Evolutionary conservation across 2,888 invertebrate genomes (phyloP).

Genomic region (Slavum lentiscoides): DNA sequence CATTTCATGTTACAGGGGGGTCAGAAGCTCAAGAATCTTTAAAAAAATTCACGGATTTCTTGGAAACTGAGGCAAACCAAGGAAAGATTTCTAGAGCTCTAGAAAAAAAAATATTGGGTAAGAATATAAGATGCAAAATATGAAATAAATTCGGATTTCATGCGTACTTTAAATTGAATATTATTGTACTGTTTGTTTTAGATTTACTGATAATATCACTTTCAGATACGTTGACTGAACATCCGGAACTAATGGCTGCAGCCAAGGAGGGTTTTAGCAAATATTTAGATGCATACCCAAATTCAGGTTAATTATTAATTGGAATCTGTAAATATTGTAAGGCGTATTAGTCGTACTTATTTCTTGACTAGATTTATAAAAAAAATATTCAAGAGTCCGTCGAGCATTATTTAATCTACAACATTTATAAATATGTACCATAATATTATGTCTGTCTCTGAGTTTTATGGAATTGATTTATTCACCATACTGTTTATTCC

Average conservation of each 20-base stretch:
- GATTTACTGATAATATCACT: constrained; percentile 76
- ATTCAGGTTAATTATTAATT: not conserved
- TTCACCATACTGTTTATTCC: too few species aligned
- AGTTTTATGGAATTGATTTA: too few species aligned
- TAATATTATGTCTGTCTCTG: too few species aligned
- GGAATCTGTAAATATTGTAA: not conserved
- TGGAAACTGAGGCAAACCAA: constrained; percentile 73
- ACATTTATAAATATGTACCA: too few species aligned
- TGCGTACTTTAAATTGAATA: not conserved
- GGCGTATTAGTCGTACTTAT: too few species aligned
- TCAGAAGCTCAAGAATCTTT: constrained; percentile 73
- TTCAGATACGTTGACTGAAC: constrained; percentile 74
- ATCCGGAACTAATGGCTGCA: constrained; percentile 69
- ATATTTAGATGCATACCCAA: constrained; percentile 54
- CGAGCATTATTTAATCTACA: too few species aligned
- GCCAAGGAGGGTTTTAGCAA: constrained; percentile 64
- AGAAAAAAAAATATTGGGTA: constrained; percentile 79
- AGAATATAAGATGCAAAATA: constrained; percentile 13
- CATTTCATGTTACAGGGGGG: constrained; percentile 61
- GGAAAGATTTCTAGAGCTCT: constrained; percentile 74
- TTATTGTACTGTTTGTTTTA: constrained; percentile 59
- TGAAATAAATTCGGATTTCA: not conserved
- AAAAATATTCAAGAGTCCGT: too few species aligned
- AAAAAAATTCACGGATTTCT: constrained; percentile 73
- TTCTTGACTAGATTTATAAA: too few species aligned